These are phyloP conservation scores for Luidia sarsii DNA, from an alignment of 53 echinoderm and acorn worm species.

Conservation along the genomic window DNA sequence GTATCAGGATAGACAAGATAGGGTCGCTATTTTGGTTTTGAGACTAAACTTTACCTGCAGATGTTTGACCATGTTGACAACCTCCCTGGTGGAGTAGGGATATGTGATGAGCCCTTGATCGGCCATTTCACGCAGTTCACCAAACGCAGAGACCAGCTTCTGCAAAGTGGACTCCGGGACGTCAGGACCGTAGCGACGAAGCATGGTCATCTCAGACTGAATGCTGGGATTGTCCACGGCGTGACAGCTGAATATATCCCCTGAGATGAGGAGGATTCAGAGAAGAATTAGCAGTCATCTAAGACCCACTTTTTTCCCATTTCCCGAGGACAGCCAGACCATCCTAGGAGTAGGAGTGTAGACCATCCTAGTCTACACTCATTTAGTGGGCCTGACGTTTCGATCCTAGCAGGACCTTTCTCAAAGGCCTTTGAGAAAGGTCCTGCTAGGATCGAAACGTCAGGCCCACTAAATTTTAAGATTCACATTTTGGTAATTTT, in stretches of 20 bases:
- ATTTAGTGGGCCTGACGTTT: too few relatives aligned
- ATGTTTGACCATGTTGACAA: conserved; percentile 99
- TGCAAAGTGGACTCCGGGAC: conserved; percentile 84
- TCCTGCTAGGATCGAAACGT: too few relatives aligned
- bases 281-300: too few relatives aligned
- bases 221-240: conserved; percentile 97
- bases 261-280: too few relatives aligned
- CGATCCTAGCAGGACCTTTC: too few relatives aligned
- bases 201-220: conserved; percentile 94
- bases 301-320: too few relatives aligned
- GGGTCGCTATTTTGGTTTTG: background rate
- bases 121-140: conserved; percentile 87
- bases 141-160: conserved; percentile 90
- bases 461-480: too few relatives aligned
- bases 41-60: conserved; percentile 84
- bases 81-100: conserved; percentile 98
- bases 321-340: too few relatives aligned
- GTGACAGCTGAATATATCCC: conserved; percentile 98
- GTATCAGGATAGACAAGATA: background rate
- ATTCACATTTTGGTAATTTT: too few relatives aligned
- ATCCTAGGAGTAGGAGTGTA: too few relatives aligned
- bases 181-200: conserved; percentile 87
- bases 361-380: too few relatives aligned
- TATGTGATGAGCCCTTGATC: conserved; percentile 96
- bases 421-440: too few relatives aligned